phyloP scores from a whole-genome alignment of 2,113 vertebrate species.

The Passer montanus region DNA sequence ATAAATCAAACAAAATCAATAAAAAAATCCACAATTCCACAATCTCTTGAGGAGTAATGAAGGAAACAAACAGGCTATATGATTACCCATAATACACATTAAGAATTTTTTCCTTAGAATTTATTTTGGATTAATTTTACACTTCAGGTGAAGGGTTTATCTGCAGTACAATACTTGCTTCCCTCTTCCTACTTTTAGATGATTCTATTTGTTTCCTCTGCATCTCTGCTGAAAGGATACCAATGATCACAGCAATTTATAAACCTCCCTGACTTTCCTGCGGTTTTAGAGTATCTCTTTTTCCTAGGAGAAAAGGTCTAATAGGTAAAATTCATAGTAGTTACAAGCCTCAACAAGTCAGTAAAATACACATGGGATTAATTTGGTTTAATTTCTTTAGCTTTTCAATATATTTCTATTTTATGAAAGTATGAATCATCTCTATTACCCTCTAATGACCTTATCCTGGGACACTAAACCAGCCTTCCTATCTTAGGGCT shows the following conservation, averaged over 20 bases:
- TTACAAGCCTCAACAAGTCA: constrained; percentile 26
- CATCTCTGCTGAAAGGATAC: background rate
- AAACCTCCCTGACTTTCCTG: background rate
- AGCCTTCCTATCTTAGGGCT: background rate
- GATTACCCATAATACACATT: background rate
- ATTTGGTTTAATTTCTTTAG: constrained; percentile 27
- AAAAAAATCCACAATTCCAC: background rate
- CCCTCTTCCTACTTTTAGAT: background rate
- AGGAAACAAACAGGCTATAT: background rate
- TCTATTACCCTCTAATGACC: background rate
- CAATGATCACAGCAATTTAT: background rate
- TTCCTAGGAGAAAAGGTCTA: background rate
- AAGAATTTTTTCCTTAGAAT: background rate
- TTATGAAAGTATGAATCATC: constrained; percentile 35
- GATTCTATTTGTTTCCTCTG: background rate
- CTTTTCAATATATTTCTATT: constrained; percentile 16
- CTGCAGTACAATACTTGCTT: background rate
- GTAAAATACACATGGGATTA: background rate
- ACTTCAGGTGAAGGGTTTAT: background rate
- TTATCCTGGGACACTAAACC: background rate
- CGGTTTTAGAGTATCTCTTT: background rate
- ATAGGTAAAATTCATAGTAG: background rate
- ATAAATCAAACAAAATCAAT: background rate
- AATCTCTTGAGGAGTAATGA: background rate
- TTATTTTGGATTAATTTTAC: background rate